Evolutionary conservation across 2,888 invertebrate species (phyloP), one percentile per base, ranked within the genome.

Genomic region (Pterostichus niger): DNA sequence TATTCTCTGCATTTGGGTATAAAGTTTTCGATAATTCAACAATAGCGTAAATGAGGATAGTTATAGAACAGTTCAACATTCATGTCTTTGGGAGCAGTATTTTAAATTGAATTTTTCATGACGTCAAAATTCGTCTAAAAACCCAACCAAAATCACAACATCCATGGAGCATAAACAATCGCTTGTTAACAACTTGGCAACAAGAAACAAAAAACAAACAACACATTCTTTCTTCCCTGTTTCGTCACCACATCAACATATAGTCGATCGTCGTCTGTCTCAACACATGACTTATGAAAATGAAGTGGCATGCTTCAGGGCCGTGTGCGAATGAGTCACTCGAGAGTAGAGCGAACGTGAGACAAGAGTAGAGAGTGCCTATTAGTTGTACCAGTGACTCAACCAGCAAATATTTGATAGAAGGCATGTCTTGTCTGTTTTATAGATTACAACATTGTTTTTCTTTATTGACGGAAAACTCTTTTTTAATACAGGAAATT

Each of bases 171-270:
- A 64, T 35, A 64, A 64, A 64, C 64, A 64, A 64, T 31, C 59
- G 59, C 31, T 31, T 59, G 31, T 59, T 31, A 59, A 59, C 59
- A 64, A n/a, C 35, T 35, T 64, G 64, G 13, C 35, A 35, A 64
- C 64, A 33, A 13, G 35, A 33, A 49, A 71, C 68, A 71, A 71
- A 44, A 71, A 71, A 71, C 68, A 71, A 71, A 44, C 17, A 71
- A 40, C 68, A 44, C 68, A 44, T 71, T 71, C 68, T 71, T 71
- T 17, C 44, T 71, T n/a, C 44, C 11, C 44, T 68, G 68, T 71
- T 44, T 71, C 44, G 68, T 71, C 44, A 71, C 68, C 68, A 44
- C 44, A 44, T 71, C 40, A 56, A 71, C 68, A 71, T 44, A 44
- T 71, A 11, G 44, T 33, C 13, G 40, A 59, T 59, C 11, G 11